phyloP scores from a whole-genome alignment of 2,888 invertebrate genomes.

The Drosophila ustulata region DNA sequence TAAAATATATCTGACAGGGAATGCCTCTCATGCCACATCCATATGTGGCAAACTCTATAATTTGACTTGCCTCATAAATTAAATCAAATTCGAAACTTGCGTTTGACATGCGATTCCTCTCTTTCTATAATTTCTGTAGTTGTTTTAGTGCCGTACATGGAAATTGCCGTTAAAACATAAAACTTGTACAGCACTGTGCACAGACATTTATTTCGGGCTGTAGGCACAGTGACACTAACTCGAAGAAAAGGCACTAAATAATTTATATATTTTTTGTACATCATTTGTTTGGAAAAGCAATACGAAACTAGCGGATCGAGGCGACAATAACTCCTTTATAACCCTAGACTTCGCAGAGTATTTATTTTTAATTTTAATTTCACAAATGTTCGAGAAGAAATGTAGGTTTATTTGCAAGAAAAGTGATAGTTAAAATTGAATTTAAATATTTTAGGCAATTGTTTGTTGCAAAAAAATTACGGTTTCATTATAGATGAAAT shows the following conservation, averaged over 20 bases:
- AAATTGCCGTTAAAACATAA: constrained; percentile 70
- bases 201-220: constrained; percentile 6
- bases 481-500: no score
- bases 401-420: no score
- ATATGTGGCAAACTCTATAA: constrained; percentile 54
- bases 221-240: constrained; percentile 30
- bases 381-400: no score
- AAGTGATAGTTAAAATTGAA: no score
- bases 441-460: no score
- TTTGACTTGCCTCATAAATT: constrained; percentile 75
- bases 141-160: constrained; percentile 38
- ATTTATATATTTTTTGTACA: no score
- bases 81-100: constrained; percentile 74
- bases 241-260: neutral
- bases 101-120: constrained; percentile 75
- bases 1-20: constrained; percentile 22
- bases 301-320: no score
- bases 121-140: constrained; percentile 21
- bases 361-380: no score
- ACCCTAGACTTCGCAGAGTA: no score
- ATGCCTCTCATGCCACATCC: constrained; percentile 16
- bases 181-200: constrained; percentile 37
- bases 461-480: no score
- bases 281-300: no score
- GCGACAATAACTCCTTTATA: no score